Base-by-base conservation (phyloP, 1,140 invertebrate species). In the Solenopsis invicta region DNA sequence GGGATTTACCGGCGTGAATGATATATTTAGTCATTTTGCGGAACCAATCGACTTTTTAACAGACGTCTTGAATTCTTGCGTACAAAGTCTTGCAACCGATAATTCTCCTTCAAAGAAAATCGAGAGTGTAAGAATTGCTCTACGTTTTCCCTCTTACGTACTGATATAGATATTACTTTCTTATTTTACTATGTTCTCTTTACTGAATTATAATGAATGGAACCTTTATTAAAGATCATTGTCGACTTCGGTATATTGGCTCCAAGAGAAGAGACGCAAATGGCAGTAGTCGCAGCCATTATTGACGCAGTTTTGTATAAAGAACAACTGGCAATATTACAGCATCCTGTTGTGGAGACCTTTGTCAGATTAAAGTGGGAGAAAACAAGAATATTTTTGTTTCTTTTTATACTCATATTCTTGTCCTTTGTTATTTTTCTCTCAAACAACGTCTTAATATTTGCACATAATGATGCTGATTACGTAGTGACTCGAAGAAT, bases 271-370 rank as follows among this genome's bases (percentile, higher is more conserved):
- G 67, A 88, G 1, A 69, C 91, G n/a, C 94, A 95, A 87, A 95
- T 93, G 92, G 75, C 67, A 45, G 92, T 94, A n/a, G 86, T 95
- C 13, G 88, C 59, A 41, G 91, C 94, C 8, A 64, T 95, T 8
- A 88, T 94, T 29, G 89, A 82, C 6, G 91, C 91, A 6, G 69
- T 82, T 34, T 88, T 88, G 29, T 56, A 77, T 34, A 45, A 80
- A 16, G 87, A 90, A 61, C 90, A 91, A 81, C 88, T 94, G 45
- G 86, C 93, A 67, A 90, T 96, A 18, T 89, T 96, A 8, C 92
- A 93, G 41, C 96, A 96, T 89, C 96, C 96, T 6, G 76, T 96
- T 10, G 88, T 95, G 8, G 95, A 96, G 87, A 92, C 94, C 18
- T 96, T 96, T 78, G 93, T 96, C 10, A 90, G 91, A 29, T 86